A percentile compares a stretch with the other conserved stretches of the same genome.
These are phyloP conservation scores for Bombylius discolor DNA, from an alignment of 2,888 invertebrate genomes.

Conservation along the genomic window DNA sequence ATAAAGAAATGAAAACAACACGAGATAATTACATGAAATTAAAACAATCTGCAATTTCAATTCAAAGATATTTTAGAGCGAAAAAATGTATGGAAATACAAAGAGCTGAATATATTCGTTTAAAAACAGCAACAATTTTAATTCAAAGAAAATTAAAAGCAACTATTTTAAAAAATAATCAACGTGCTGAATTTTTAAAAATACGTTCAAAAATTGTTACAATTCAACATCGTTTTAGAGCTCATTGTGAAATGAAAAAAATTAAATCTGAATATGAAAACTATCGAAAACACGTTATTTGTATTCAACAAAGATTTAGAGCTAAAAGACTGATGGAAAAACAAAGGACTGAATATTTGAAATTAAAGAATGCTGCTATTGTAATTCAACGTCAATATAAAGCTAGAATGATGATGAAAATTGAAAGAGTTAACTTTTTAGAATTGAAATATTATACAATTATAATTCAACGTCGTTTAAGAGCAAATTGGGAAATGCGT, in stretches of 20 bases:
- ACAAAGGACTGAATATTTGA: conserved; percentile 17
- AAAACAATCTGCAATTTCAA: conserved; percentile 16
- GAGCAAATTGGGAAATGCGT: conserved; percentile 22
- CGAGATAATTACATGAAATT: conserved; percentile 18
- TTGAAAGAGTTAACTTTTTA: conserved; percentile 11
- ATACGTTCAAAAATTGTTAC: conserved; percentile 10
- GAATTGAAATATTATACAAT: conserved; percentile 27
- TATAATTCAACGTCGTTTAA: conserved; percentile 26
- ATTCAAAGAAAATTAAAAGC: conserved; percentile 29
- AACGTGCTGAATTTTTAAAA: conserved; percentile 6
- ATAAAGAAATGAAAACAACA: conserved; percentile 21
- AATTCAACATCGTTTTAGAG: conserved; percentile 22
- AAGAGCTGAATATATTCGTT: conserved; percentile 16
- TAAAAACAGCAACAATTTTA: conserved; percentile 16
- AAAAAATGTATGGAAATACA: conserved; percentile 17
- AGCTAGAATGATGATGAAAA: conserved; percentile 21
- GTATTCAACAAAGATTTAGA: conserved; percentile 27
- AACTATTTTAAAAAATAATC: conserved; percentile 13
- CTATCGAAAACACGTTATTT: conserved; percentile 13
- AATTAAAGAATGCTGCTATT: conserved; percentile 19
- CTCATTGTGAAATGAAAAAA: conserved; percentile 14
- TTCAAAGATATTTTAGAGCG: conserved; percentile 31
- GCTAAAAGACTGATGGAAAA: conserved; percentile 22
- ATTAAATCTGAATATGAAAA: not conserved
- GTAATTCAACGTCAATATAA: conserved; percentile 35